Percentiles rank a stretch among this genome's conserved stretches.
Conservation (phyloP, 2,113 vertebrate species). For the Paramormyrops kingsleyae region DNA sequence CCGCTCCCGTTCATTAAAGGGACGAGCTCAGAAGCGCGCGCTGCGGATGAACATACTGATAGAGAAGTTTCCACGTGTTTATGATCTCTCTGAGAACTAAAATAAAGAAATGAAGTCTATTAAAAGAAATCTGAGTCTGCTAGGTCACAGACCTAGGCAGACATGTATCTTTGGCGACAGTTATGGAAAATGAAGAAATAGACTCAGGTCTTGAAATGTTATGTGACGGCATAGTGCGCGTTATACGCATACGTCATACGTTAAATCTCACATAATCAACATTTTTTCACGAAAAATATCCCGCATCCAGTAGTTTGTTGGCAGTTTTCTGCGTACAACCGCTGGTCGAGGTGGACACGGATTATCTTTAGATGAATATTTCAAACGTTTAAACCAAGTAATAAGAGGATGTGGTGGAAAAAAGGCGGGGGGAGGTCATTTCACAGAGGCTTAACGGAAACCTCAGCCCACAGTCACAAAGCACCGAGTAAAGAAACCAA, state of each 20-base stretch:
- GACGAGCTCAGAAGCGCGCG: background rate
- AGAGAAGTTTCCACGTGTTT: background rate
- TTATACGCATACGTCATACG: background rate
- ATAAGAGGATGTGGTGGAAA: background rate
- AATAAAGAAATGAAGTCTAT: background rate
- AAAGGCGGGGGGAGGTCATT: background rate
- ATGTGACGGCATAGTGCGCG: background rate
- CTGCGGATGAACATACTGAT: background rate
- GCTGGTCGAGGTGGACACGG: background rate
- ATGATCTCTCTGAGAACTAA: background rate
- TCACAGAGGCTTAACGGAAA: background rate
- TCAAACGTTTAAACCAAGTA: background rate
- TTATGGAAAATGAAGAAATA: background rate
- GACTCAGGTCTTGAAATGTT: background rate
- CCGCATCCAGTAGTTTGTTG: background rate
- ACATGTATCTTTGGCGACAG: background rate
- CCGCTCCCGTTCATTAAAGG: slow-evolving; percentile 17
- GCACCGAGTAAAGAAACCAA: background rate
- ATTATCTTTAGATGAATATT: background rate
- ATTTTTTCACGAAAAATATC: background rate
- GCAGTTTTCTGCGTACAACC: background rate
- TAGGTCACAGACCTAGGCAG: background rate
- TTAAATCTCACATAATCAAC: background rate
- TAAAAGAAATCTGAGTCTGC: background rate
- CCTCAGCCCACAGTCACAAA: background rate